Conservation (phyloP, 2,113 vertebrate species). For the Maylandia zebra region DNA sequence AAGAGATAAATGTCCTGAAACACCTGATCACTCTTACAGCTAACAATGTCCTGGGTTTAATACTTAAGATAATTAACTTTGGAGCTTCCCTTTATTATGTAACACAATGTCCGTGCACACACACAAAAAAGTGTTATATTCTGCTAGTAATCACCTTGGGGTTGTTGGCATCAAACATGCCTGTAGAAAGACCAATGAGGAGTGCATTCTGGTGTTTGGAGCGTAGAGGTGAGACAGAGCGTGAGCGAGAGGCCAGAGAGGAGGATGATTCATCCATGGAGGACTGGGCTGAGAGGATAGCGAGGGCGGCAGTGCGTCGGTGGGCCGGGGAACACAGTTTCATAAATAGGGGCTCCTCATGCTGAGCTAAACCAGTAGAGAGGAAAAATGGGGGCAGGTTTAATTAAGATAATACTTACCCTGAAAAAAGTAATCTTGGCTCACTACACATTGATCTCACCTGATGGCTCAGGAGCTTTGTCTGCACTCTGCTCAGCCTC, state of each 20-base stretch:
- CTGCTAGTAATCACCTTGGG: slow-evolving; percentile 78
- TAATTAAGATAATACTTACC: neutral
- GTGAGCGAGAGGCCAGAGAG: slow-evolving; percentile 75
- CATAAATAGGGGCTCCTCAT: slow-evolving; percentile 77
- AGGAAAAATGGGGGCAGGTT: neutral
- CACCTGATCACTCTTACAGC: neutral
- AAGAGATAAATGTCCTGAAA: neutral
- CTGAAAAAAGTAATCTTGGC: neutral
- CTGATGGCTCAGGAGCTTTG: slow-evolving; percentile 46
- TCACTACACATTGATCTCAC: slow-evolving; percentile 52
- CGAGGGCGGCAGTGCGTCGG: slow-evolving; percentile 65
- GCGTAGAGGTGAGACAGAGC: slow-evolving; percentile 84
- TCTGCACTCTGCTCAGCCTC: neutral
- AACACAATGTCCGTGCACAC: neutral
- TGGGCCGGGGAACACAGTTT: slow-evolving; percentile 72
- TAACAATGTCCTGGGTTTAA: neutral
- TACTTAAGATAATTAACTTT: neutral
- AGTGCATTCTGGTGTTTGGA: slow-evolving; percentile 77
- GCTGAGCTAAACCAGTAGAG: slow-evolving; percentile 10
- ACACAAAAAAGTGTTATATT: neutral
- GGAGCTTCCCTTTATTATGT: neutral
- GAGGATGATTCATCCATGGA: slow-evolving; percentile 81
- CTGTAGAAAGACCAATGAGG: slow-evolving; percentile 89
- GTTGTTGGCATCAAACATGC: slow-evolving; percentile 93
- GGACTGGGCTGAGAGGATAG: slow-evolving; percentile 78